These are phyloP conservation scores for Ornithoptera priamus DNA, from an alignment of 2,888 invertebrate genomes.

Conservation along the genomic window DNA sequence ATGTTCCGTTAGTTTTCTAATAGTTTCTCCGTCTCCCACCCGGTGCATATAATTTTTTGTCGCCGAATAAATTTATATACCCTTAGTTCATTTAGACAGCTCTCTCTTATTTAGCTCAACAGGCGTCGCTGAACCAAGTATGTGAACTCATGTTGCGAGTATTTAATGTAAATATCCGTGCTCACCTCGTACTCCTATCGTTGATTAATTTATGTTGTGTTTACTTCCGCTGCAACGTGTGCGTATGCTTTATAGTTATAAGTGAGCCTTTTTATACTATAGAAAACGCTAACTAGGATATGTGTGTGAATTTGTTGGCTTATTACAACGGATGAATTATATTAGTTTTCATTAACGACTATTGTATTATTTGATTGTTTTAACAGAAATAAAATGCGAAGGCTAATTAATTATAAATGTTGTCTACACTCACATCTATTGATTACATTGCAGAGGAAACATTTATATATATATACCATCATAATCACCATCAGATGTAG, in stretches of 20 bases:
- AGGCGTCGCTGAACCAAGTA: not conserved
- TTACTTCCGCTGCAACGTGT: slow-evolving; percentile 43
- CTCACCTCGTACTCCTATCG: slow-evolving; percentile 40
- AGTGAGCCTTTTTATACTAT: slow-evolving; percentile 44
- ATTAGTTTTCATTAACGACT: slow-evolving; percentile 1
- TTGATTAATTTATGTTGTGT: slow-evolving; percentile 67
- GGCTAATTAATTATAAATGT: too few species aligned
- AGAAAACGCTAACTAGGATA: slow-evolving; percentile 29
- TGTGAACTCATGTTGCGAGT: slow-evolving; percentile 1
- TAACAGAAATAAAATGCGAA: not conserved
- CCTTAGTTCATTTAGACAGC: not conserved
- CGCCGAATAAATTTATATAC: not conserved
- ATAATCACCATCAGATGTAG: too few species aligned
- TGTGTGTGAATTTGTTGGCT: slow-evolving; percentile 26
- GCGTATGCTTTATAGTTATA: slow-evolving; percentile 47
- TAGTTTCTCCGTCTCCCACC: not conserved
- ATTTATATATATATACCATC: too few species aligned
- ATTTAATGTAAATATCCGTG: slow-evolving; percentile 57
- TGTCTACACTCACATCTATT: too few species aligned
- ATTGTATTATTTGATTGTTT: slow-evolving; percentile 8
- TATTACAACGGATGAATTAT: slow-evolving; percentile 13
- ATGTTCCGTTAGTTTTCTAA: not conserved
- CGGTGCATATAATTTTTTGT: not conserved
- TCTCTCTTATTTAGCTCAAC: slow-evolving; percentile 16
- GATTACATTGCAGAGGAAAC: not conserved